These are phyloP conservation scores for Fulmarus glacialis DNA, from an alignment of 2,113 vertebrate species.

Conservation along the genomic window DNA sequence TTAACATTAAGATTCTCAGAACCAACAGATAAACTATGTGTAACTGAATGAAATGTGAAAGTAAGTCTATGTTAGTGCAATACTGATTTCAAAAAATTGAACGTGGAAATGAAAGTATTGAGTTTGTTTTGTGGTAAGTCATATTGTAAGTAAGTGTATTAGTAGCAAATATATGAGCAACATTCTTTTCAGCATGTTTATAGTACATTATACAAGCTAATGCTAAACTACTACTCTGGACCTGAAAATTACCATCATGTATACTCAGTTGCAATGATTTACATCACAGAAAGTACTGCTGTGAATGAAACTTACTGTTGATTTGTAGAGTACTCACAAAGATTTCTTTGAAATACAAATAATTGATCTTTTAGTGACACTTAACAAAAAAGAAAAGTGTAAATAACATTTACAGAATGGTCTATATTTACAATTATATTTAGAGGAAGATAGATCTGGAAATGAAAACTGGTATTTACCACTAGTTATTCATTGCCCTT, in stretches of 20 bases:
- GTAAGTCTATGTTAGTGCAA: background rate
- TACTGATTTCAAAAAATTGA: background rate
- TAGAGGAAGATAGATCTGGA: rapidly evolving
- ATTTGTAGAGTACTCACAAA: background rate
- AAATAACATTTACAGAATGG: background rate
- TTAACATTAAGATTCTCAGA: background rate
- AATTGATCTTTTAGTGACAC: background rate
- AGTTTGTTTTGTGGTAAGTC: background rate
- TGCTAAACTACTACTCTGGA: background rate
- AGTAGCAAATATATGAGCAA: background rate
- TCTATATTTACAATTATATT: background rate
- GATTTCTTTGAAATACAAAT: background rate
- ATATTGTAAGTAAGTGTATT: background rate
- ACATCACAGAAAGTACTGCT: background rate
- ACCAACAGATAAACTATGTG: background rate
- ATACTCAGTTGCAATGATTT: background rate
- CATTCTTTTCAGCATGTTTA: background rate
- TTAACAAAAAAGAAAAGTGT: background rate
- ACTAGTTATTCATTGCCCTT: background rate
- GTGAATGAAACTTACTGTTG: background rate
- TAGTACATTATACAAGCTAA: background rate
- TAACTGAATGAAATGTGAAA: background rate
- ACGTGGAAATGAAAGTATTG: background rate
- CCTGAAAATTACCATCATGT: background rate
- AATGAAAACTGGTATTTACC: background rate